phyloP scores from a whole-genome alignment of 2,888 invertebrate species.

The Malachius bipustulatus region DNA sequence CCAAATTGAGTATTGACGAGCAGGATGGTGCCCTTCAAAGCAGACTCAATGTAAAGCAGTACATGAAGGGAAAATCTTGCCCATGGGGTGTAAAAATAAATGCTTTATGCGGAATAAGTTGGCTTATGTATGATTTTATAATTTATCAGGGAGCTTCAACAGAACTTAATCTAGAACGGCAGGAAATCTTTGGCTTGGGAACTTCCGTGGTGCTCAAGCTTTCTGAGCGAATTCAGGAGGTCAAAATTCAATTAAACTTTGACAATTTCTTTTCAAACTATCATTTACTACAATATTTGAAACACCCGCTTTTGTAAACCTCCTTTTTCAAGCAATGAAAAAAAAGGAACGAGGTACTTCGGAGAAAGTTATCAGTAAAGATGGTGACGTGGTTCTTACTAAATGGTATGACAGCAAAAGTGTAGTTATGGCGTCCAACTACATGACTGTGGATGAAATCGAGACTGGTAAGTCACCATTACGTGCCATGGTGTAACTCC shows the following conservation, averaged over 20 bases:
- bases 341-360: too few relatives aligned
- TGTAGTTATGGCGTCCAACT: too few relatives aligned
- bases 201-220: slow-evolving; percentile 9
- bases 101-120: slow-evolving; percentile 19
- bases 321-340: too few relatives aligned
- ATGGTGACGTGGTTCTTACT: too few relatives aligned
- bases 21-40: not conserved
- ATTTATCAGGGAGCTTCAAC: slow-evolving; percentile 18
- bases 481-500: too few relatives aligned
- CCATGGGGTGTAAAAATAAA: slow-evolving; percentile 19
- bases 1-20: not conserved
- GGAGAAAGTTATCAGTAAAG: too few relatives aligned
- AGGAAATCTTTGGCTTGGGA: slow-evolving; percentile 16
- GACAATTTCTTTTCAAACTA: not conserved
- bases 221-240: not conserved
- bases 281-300: not conserved
- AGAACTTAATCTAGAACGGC: slow-evolving; percentile 11
- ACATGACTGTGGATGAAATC: too few relatives aligned
- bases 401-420: too few relatives aligned
- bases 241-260: not conserved
- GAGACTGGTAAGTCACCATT: too few relatives aligned
- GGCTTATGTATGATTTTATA: slow-evolving; percentile 20
- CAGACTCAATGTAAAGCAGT: slow-evolving; percentile 1
- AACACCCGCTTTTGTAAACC: too few relatives aligned
- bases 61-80: slow-evolving; percentile 4